Evolutionary conservation across 2,888 invertebrate species (phyloP).

Genomic region (Nymphalis urticae): DNA sequence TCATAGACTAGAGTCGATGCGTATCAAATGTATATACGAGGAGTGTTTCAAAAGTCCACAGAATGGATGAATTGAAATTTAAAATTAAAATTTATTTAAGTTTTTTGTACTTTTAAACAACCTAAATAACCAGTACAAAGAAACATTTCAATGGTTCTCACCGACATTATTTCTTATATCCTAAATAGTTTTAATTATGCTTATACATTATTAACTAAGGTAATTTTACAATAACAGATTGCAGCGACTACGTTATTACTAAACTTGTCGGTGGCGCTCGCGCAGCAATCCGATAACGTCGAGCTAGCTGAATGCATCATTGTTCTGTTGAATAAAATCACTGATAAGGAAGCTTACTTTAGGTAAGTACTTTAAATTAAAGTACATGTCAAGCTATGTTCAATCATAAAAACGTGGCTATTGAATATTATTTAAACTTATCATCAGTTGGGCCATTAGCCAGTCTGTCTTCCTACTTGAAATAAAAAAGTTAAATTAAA

Average conservation of each 20-base stretch:
- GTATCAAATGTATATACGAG: no score
- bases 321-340: constrained; percentile 78
- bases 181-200: background rate
- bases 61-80: no score
- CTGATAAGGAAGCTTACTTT: constrained; percentile 87
- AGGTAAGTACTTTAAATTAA: constrained; percentile 50
- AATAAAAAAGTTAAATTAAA: no score
- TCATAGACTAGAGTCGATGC: no score
- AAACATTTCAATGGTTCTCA: no score
- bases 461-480: no score
- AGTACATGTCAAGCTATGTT: no score
- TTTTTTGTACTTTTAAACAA: no score
- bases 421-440: background rate
- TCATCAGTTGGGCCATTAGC: no score
- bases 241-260: constrained; percentile 87
- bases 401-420: no score
- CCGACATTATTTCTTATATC: background rate
- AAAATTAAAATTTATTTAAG: no score
- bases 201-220: background rate
- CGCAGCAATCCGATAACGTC: constrained; percentile 78
- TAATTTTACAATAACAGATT: constrained; percentile 76
- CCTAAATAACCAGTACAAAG: no score
- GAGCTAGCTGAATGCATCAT: constrained; percentile 80
- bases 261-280: constrained; percentile 85
- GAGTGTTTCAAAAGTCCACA: background rate